Evolutionary conservation across 2,888 invertebrate species (phyloP), one percentile per base, ranked within the genome.

Genomic region (Hyalella azteca): DNA sequence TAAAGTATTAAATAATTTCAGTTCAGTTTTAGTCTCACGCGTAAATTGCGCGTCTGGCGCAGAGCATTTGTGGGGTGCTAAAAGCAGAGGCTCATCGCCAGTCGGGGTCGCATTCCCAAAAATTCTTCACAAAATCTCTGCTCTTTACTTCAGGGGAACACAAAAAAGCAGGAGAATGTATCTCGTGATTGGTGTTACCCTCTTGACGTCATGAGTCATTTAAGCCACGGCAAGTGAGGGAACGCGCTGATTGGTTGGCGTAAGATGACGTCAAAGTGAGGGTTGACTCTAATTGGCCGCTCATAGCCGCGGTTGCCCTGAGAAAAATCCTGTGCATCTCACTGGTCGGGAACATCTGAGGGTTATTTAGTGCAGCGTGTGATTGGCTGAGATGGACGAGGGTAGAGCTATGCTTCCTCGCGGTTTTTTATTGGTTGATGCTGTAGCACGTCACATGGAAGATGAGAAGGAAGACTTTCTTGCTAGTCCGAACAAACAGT

Each of bases 381-480:
- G 9, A 66, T 66, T 66, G 66, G 66, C 19, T 3, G 66, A 4
- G 0, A 32, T 29, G 19, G 15, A n/a, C 7, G 66, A 66, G 66
- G 66, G 66, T 66, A 36, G 66, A 22, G 66, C 66, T 36, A 13
- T 39, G 19, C 19, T 19, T 36, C 3, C 66, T 36, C 36, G 45
- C 36, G 19, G 66, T 66, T 2, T 22, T 19, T 66, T 19, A 66
- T 66, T 66, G 66, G 66, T 19, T 36, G n/a, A 29, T 0, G 32
- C 36, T 2, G 19, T 1, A 29, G 7, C 36, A 39, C 66, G 66
- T 66, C 66, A 66, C 66, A 1, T 29, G 66, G 66, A 66, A 66
- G 66, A 66, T 36, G 36, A 66, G 66, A 66, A 66, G 66, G 66
- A 66, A 66, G 66, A 66, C 36, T 66, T 66, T 66, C 66, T 66